Evolutionary conservation across 2,113 vertebrate species (phyloP), one percentile per base, ranked within the genome.

Genomic region (Monarcha castaneiventris): DNA sequence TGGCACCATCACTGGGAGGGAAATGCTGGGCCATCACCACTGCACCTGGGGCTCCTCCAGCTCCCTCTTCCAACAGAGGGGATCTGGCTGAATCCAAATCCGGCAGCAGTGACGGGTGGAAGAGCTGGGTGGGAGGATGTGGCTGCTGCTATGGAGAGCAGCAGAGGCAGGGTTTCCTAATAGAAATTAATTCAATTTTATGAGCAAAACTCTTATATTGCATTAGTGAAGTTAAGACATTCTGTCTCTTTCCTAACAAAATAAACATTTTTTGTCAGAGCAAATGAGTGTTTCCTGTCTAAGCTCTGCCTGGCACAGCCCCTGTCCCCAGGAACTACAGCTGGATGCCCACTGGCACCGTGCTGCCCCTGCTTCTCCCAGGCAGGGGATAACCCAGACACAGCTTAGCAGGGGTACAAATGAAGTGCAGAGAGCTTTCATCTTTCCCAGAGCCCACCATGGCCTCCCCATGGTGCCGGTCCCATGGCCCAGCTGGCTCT

Each of bases 221-320:
- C 73, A 33, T 89, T 74, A 76, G 73, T 77, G 32, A 84, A 69
- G 49, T 90, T 48, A 74, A 91, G 56, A 73, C 41, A 20, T 77
- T 94, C 73, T 69, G 59, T 16, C 32, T 86, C 66, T 66, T 84
- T 69, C 72, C 32, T 84, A 88, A 78, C 35, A 32, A 94, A 86
- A 52, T 14, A 77, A 84, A 46, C 8, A n/a, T 13, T 78, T 81
- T 80, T 78, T 77, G 74, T 78, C 79, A 75, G 81, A 67, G 15
- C 9, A 20, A 21, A 62, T 7, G 7, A n/a, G 7, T 54, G 17
- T 16, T 87, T 94, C 74, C 64, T 49, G 37, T n/a, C 32, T 74
- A 22, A 84, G 55, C 37, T 76, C 49, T 69, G 41, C 30, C 30
- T 68, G 80, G 35, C 59, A 64, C 21, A 54, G n/a, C 5, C 49